Percentiles rank a stretch among this genome's conserved stretches.
Conservation (phyloP, 2,888 invertebrate species). For the Caenorhabditis sulstoni region DNA sequence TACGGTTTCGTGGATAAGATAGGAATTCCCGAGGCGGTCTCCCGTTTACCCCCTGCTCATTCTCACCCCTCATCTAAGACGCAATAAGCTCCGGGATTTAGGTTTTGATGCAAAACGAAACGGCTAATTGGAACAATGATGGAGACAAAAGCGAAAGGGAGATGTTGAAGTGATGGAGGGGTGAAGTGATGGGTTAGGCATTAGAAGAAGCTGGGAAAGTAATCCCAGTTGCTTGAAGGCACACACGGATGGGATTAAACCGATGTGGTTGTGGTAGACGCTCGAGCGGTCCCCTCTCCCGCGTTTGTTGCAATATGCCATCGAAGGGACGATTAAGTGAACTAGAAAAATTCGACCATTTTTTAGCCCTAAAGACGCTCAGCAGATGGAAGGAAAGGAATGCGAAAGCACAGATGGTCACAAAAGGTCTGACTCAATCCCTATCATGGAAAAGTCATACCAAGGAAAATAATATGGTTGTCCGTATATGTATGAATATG, state of each 20-base stretch:
- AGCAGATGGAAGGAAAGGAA: not conserved
- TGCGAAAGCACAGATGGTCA: too few relatives aligned
- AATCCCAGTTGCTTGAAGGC: conserved; percentile 51
- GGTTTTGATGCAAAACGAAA: conserved; percentile 1
- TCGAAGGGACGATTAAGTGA: conserved; percentile 8
- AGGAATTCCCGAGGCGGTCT: not conserved
- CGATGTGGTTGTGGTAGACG: conserved; percentile 28
- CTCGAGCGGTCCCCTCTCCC: not conserved
- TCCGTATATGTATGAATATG: not conserved
- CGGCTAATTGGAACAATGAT: conserved; percentile 48
- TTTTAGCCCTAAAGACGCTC: not conserved
- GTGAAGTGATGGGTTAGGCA: conserved; percentile 33
- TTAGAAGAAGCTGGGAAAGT: conserved; percentile 58
- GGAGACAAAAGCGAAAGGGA: conserved; percentile 18
- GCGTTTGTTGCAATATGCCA: conserved; percentile 2
- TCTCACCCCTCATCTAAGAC: not conserved
- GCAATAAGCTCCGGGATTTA: conserved; percentile 13
- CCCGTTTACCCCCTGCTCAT: too few relatives aligned
- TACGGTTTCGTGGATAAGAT: conserved; percentile 11
- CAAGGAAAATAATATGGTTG: conserved; percentile 1
- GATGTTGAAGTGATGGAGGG: conserved; percentile 17
- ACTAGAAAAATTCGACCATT: not conserved
- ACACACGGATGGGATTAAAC: conserved; percentile 56
- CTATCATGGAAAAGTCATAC: not conserved
- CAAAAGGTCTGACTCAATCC: too few relatives aligned